Evolutionary conservation across 2,888 invertebrate species (phyloP).

Genomic region (Tachina fera): DNA sequence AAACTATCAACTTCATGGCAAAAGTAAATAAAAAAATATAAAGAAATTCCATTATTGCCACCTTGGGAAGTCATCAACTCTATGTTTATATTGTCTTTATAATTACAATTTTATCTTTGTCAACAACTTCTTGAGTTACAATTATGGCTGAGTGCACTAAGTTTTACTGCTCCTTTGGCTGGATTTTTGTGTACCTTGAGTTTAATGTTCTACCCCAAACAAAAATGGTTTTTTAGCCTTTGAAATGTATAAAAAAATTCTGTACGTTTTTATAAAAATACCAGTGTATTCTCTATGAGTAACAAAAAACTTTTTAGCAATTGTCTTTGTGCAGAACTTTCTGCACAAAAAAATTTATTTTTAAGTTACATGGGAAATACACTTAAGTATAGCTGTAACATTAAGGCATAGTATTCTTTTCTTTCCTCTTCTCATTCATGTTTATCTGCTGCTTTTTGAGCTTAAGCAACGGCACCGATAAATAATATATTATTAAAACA

Average conservation of each 20-base stretch:
- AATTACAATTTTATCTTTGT: slow-evolving; percentile 22
- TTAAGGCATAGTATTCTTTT: background rate
- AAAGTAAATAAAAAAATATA: background rate
- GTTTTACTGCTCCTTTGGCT: slow-evolving; percentile 23
- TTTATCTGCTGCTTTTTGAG: background rate
- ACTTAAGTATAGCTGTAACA: background rate
- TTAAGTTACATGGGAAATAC: slow-evolving; percentile 35
- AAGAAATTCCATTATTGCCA: slow-evolving; percentile 18
- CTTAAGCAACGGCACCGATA: background rate
- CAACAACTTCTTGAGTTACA: background rate
- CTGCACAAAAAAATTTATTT: slow-evolving; percentile 24
- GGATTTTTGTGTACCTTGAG: slow-evolving; percentile 25
- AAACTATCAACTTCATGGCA: background rate
- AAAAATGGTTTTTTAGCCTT: slow-evolving; percentile 38
- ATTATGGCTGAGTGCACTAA: background rate
- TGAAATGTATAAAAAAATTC: slow-evolving; percentile 16
- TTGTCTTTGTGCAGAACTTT: slow-evolving; percentile 12
- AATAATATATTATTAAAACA: slow-evolving; percentile 22
- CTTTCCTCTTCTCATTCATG: background rate
- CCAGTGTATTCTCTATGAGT: slow-evolving; percentile 17
- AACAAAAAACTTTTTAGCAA: background rate
- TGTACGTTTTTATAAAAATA: slow-evolving; percentile 19
- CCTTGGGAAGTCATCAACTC: slow-evolving; percentile 30
- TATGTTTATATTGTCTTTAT: slow-evolving; percentile 33
- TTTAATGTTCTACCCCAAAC: slow-evolving; percentile 40